Percentiles rank a stretch among this genome's conserved stretches.
Conservation (phyloP, 2,888 invertebrate genomes). For the Caenorhabditis macrosperma region DNA sequence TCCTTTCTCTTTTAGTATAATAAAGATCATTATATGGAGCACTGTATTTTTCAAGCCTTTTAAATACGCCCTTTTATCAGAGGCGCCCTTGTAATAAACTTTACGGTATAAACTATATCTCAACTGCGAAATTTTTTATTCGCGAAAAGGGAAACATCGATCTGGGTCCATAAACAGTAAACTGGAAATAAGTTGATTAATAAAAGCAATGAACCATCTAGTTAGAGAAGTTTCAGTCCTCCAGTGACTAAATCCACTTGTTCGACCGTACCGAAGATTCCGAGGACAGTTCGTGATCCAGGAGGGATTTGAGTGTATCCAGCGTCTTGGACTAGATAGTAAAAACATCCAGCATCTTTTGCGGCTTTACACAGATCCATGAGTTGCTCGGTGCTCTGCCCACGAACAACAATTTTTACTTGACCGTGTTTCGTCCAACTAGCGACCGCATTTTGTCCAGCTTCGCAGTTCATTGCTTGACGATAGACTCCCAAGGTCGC, state of each 20-base stretch:
- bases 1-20: no score
- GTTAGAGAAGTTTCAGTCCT: slow-evolving; percentile 80
- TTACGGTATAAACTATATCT: no score
- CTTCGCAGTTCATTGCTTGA: slow-evolving; percentile 63
- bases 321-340: slow-evolving; percentile 83
- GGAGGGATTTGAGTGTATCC: slow-evolving; percentile 83
- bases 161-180: no score
- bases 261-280: slow-evolving; percentile 81
- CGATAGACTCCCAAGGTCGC: slow-evolving; percentile 84
- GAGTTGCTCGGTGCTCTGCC: slow-evolving; percentile 82
- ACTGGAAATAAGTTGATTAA: no score
- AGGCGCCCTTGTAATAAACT: no score
- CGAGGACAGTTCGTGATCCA: slow-evolving; percentile 82
- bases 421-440: slow-evolving; percentile 62
- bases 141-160: no score
- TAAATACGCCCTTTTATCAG: no score
- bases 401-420: slow-evolving; percentile 79
- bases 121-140: no score
- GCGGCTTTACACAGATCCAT: slow-evolving; percentile 81
- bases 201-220: not conserved
- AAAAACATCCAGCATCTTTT: slow-evolving; percentile 80
- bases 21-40: no score
- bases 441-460: slow-evolving; percentile 58
- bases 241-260: slow-evolving; percentile 81
- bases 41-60: no score